Conservation (phyloP, 1,140 invertebrate species). For the Lucilia cuprina region DNA sequence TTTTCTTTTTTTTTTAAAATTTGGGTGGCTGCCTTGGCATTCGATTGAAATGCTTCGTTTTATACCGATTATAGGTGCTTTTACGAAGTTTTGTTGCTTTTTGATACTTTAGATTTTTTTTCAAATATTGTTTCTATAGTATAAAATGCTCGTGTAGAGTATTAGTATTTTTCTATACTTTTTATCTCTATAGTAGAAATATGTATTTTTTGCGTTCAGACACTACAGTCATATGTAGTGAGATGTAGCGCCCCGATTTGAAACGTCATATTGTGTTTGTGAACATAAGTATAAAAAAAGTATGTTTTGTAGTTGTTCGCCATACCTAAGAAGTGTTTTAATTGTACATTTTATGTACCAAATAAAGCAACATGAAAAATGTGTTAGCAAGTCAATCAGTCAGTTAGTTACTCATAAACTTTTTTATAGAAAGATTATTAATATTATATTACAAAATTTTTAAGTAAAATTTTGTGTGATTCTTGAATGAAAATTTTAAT, state of each 20-base stretch:
- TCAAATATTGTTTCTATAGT: background rate
- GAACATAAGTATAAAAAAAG: too few species aligned
- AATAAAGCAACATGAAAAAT: too few species aligned
- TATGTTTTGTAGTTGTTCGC: too few species aligned
- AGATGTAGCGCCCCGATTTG: background rate
- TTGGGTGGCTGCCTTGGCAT: background rate
- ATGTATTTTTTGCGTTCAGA: background rate
- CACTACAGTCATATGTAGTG: background rate
- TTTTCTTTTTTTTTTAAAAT: background rate
- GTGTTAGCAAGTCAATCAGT: too few species aligned
- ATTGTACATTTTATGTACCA: too few species aligned
- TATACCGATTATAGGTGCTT: constrained; percentile 13
- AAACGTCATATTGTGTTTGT: background rate
- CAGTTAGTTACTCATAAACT: too few species aligned
- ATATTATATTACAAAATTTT: too few species aligned
- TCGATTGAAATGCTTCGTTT: background rate
- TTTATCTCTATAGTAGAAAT: constrained; percentile 9
- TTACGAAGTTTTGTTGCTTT: background rate
- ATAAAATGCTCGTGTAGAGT: background rate
- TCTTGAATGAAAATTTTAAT: too few species aligned
- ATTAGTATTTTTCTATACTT: background rate
- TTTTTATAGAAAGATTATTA: too few species aligned
- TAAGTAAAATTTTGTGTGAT: too few species aligned
- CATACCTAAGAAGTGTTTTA: too few species aligned
- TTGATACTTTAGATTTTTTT: background rate